Evolutionary conservation across 2,113 vertebrate genomes (phyloP).

Genomic region (Turdus rufiventris): DNA sequence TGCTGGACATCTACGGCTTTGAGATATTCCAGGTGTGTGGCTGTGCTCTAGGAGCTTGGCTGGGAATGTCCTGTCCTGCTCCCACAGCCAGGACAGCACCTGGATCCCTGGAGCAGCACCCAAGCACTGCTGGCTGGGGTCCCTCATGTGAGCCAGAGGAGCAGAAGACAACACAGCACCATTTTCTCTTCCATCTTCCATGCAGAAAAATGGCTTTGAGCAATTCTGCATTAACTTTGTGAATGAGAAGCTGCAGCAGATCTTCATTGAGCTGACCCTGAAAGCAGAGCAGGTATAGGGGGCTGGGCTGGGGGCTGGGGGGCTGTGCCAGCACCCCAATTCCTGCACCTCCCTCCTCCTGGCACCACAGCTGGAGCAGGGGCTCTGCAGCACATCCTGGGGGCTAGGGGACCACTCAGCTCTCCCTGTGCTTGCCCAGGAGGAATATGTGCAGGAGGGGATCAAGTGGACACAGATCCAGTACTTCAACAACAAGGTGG

Average conservation of each 20-base stretch:
- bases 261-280: conserved; percentile 96
- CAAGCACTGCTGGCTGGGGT: not conserved
- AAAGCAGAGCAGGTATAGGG: conserved; percentile 91
- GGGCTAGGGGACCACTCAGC: accelerated
- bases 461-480: conserved; percentile 96
- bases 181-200: not conserved
- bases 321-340: not conserved
- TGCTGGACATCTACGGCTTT: conserved; percentile 96
- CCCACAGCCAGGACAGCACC: not conserved
- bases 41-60: not conserved
- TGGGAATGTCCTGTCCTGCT: not conserved
- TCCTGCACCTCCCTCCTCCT: not conserved
- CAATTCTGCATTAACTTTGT: conserved; percentile 99
- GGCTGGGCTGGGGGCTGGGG: not conserved
- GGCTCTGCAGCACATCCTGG: not conserved
- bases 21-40: conserved; percentile 92
- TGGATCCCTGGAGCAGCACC: not conserved
- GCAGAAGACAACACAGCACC: not conserved
- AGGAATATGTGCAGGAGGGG: conserved; percentile 96
- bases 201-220: conserved; percentile 94
- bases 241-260: conserved; percentile 97
- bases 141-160: accelerated
- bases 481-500: conserved; percentile 98
- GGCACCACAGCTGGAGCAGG: accelerated
- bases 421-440: conserved; percentile 70